A percentile compares a stretch with the other conserved stretches of the same genome.
Conservation (phyloP, 1,140 invertebrate species). For the Saccostrea glomerata region DNA sequence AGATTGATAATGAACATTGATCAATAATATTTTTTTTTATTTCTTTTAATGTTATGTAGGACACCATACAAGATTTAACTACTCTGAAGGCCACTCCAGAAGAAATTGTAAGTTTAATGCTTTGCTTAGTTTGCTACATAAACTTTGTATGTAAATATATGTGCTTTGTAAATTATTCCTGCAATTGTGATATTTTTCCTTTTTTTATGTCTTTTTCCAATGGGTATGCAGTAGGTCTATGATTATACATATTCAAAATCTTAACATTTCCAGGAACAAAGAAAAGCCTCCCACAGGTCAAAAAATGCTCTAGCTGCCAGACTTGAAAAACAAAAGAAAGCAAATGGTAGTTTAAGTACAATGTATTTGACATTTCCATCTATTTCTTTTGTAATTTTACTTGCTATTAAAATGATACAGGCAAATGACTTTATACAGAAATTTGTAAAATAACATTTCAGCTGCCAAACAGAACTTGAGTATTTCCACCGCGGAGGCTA, state of each 20-base stretch:
- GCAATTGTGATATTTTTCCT: background rate
- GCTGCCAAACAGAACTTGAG: constrained; percentile 52
- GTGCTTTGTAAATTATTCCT: background rate
- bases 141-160: background rate
- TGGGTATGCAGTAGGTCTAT: background rate
- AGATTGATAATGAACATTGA: too few species aligned
- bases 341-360: constrained; percentile 59
- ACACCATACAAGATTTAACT: constrained; percentile 73
- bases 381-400: too few species aligned
- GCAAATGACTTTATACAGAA: too few species aligned
- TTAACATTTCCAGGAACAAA: constrained; percentile 59
- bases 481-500: constrained; percentile 62
- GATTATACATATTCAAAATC: background rate
- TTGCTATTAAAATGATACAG: too few species aligned
- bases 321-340: constrained; percentile 63
- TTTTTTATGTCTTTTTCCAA: background rate
- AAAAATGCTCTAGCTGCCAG: constrained; percentile 71
- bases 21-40: too few species aligned
- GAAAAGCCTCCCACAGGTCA: constrained; percentile 70
- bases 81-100: constrained; percentile 73
- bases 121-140: background rate
- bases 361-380: background rate
- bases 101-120: constrained; percentile 73
- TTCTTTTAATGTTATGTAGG: constrained; percentile 60
- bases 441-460: constrained; percentile 6